A percentile compares a stretch with the other conserved stretches of the same genome.
Conservation (phyloP, 2,797 vertebrate genomes). For the Monodelphis domestica region DNA sequence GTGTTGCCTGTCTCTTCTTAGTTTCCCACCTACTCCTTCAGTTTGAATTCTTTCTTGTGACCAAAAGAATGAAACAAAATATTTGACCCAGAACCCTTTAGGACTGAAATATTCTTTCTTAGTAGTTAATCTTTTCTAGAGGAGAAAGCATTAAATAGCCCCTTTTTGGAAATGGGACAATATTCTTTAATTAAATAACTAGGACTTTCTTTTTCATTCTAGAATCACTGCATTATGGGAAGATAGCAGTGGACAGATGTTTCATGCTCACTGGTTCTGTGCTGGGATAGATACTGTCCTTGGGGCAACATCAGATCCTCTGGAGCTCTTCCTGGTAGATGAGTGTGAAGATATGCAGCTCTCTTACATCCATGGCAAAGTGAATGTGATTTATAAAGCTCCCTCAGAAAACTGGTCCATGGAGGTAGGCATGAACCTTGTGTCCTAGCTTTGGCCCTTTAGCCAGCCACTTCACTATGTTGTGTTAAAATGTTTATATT, state of each 20-base stretch:
- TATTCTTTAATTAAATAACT: neutral
- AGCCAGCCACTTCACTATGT: neutral
- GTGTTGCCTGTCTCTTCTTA: conserved; percentile 34
- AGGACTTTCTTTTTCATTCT: neutral
- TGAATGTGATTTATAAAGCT: conserved; percentile 91
- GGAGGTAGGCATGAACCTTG: conserved; percentile 86
- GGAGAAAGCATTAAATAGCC: neutral
- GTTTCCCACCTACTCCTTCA: neutral
- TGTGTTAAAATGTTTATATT: neutral
- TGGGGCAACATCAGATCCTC: conserved; percentile 94
- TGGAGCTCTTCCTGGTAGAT: conserved; percentile 95
- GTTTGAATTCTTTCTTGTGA: neutral
- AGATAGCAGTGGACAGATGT: conserved; percentile 92
- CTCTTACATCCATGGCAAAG: conserved; percentile 94
- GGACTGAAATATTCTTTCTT: neutral
- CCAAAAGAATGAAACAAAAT: neutral
- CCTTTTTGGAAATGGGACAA: neutral
- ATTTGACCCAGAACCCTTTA: neutral
- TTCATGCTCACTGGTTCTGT: conserved; percentile 97
- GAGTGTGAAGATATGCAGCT: conserved; percentile 98
- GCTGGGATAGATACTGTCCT: conserved; percentile 94
- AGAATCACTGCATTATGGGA: conserved; percentile 97
- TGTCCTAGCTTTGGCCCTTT: neutral
- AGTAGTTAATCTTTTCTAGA: neutral
- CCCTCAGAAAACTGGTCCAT: conserved; percentile 94